Percentiles rank a stretch among this genome's conserved stretches.
Conservation (phyloP, 2,888 invertebrate species). For the Tipula unca region DNA sequence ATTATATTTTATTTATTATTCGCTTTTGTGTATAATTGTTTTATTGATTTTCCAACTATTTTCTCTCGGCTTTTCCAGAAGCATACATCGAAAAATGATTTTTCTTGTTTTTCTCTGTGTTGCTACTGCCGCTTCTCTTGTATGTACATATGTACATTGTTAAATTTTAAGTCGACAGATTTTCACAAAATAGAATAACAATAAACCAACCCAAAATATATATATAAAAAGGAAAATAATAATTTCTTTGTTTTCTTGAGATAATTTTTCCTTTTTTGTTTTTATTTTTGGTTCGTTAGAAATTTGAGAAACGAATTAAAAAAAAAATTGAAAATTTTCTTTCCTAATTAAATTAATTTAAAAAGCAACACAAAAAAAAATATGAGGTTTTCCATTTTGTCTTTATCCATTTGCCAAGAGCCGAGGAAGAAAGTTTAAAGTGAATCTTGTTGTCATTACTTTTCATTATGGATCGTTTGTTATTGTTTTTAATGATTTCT, state of each 20-base stretch:
- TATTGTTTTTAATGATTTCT: not conserved
- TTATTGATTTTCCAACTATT: not conserved
- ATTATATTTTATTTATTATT: not conserved
- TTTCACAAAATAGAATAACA: slow-evolving; percentile 8
- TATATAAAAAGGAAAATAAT: not conserved
- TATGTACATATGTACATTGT: not conserved
- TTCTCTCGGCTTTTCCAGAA: not conserved
- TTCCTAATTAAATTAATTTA: not conserved
- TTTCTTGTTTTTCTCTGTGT: not conserved
- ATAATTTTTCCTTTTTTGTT: not conserved
- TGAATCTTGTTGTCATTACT: not conserved
- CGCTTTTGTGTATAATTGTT: not conserved
- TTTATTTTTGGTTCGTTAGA: not conserved
- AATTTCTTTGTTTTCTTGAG: not conserved
- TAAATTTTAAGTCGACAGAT: not conserved
- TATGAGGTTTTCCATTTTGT: not conserved
- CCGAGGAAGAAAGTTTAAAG: not conserved
- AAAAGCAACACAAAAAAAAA: not conserved
- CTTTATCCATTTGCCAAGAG: not conserved
- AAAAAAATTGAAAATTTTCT: not conserved
- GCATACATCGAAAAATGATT: not conserved
- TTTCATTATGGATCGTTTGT: not conserved
- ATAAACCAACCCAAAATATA: not conserved
- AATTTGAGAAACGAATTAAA: not conserved
- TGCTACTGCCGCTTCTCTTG: not conserved